Percentiles rank a stretch among this genome's conserved stretches.
phyloP scores from a whole-genome alignment of 2,888 invertebrate genomes.

The Scaptomyza parva region DNA sequence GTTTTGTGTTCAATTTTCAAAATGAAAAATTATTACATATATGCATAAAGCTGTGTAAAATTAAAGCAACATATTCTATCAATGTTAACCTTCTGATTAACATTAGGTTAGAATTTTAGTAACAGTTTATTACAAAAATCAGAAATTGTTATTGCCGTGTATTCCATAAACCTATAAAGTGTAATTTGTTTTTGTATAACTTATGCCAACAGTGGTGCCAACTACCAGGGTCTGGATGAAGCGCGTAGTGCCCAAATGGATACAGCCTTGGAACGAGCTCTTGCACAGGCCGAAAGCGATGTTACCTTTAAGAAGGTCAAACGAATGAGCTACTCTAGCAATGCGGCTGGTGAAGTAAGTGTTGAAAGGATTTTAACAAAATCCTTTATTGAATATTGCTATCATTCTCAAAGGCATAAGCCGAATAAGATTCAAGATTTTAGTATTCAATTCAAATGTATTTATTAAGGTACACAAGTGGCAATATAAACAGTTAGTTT shows the following conservation, averaged over 20 bases:
- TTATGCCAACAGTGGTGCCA: constrained; percentile 44
- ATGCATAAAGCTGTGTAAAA: too few relatives aligned
- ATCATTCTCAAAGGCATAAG: too few relatives aligned
- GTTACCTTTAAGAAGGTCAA: constrained; percentile 90
- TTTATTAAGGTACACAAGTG: not conserved
- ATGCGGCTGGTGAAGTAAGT: constrained; percentile 88
- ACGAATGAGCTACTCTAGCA: constrained; percentile 90
- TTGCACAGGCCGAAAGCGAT: constrained; percentile 89
- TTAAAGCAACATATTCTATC: too few relatives aligned
- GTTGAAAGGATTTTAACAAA: too few relatives aligned
- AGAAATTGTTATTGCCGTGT: too few relatives aligned
- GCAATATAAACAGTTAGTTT: not conserved
- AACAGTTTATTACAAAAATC: too few relatives aligned
- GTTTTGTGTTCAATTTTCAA: not conserved
- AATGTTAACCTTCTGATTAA: too few relatives aligned
- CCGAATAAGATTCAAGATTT: not conserved
- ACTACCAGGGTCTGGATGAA: constrained; percentile 80
- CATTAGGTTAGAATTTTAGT: too few relatives aligned
- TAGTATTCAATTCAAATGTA: not conserved
- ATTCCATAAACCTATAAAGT: too few relatives aligned
- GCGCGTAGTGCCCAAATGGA: constrained; percentile 86
- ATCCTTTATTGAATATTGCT: too few relatives aligned
- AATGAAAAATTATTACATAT: too few relatives aligned
- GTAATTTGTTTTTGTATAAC: not conserved
- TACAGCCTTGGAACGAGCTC: constrained; percentile 88